Percentiles rank a stretch among this genome's conserved stretches.
phyloP scores from a whole-genome alignment of 1,140 invertebrate species.

The Leptinotarsa undecemlineata region DNA sequence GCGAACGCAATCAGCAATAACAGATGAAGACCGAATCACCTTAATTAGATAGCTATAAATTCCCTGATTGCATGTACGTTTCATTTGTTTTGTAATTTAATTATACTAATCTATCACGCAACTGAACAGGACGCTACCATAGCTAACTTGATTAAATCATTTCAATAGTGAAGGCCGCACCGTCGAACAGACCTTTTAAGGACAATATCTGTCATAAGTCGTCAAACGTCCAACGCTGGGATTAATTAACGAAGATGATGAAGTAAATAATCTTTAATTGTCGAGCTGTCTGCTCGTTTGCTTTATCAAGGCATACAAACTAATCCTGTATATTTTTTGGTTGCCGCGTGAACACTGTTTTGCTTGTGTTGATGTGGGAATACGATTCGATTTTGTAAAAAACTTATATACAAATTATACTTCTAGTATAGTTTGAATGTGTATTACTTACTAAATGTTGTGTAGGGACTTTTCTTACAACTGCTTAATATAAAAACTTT shows the following conservation, averaged over 20 bases:
- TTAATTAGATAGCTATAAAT: slow-evolving; percentile 12
- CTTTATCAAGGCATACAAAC: too few species aligned
- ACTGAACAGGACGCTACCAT: not conserved
- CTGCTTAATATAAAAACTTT: too few species aligned
- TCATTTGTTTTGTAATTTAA: slow-evolving; percentile 18
- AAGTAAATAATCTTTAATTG: not conserved
- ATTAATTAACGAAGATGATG: not conserved
- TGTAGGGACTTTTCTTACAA: too few species aligned
- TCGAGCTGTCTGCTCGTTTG: too few species aligned
- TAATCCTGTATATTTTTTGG: too few species aligned
- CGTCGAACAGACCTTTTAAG: not conserved
- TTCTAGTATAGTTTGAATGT: too few species aligned
- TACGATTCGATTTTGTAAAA: too few species aligned
- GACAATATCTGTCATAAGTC: not conserved
- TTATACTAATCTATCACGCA: slow-evolving; percentile 11
- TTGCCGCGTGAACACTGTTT: too few species aligned
- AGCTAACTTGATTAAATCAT: not conserved
- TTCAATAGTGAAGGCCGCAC: not conserved
- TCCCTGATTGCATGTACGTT: slow-evolving; percentile 10
- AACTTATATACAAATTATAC: too few species aligned
- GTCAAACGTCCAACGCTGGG: not conserved
- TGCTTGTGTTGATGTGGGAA: too few species aligned
- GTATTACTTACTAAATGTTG: too few species aligned
- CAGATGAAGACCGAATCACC: not conserved
- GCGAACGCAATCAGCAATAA: not conserved